Conservation (phyloP, 2,113 vertebrate species). For the Melanostigma gelatinosum region DNA sequence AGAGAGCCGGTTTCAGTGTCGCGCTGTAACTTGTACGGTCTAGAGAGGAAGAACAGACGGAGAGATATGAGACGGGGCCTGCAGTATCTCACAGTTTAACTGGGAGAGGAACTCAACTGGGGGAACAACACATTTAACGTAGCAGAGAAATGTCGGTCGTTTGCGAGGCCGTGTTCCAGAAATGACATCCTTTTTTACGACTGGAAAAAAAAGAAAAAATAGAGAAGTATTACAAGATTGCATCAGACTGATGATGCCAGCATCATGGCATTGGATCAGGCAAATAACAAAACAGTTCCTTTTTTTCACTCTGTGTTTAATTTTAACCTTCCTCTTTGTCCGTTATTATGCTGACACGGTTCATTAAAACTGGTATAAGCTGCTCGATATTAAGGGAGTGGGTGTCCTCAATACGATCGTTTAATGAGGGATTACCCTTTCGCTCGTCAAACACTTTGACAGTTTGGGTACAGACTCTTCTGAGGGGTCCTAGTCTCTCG, state of each 20-base stretch:
- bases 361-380: slow-evolving; percentile 56
- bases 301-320: slow-evolving; percentile 16
- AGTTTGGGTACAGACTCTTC: slow-evolving; percentile 73
- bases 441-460: slow-evolving; percentile 70
- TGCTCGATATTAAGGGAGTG: slow-evolving; percentile 48
- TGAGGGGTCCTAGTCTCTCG: slow-evolving; percentile 48
- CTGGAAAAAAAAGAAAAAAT: background rate
- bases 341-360: slow-evolving; percentile 29
- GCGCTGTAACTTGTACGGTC: background rate
- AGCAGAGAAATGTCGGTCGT: background rate
- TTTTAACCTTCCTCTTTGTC: slow-evolving; percentile 44
- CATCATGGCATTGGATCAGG: background rate
- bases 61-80: slow-evolving; percentile 44
- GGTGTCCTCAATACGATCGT: slow-evolving; percentile 61
- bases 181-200: slow-evolving; percentile 23
- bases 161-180: background rate
- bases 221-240: slow-evolving; percentile 28
- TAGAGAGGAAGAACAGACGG: slow-evolving; percentile 22
- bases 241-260: background rate
- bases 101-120: slow-evolving; percentile 46
- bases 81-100: slow-evolving; percentile 38
- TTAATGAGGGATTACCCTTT: slow-evolving; percentile 79
- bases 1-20: slow-evolving; percentile 1
- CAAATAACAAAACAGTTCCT: slow-evolving; percentile 39
- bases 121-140: slow-evolving; percentile 1